These are phyloP conservation scores for Lydus trimaculatus DNA, from an alignment of 2,888 invertebrate genomes.

Conservation along the genomic window DNA sequence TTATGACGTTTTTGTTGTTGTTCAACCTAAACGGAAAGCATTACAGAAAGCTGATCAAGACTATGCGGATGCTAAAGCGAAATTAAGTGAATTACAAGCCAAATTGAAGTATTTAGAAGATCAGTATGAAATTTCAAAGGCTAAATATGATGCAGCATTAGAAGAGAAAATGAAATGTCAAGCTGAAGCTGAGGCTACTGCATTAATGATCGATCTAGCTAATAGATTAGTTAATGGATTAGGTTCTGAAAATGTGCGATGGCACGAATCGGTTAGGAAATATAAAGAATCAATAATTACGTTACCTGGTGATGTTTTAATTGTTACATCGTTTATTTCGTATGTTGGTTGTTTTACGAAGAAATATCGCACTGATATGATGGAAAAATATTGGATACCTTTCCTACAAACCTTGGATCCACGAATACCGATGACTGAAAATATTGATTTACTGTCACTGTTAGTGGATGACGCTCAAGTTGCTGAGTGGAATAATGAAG, in stretches of 20 bases:
- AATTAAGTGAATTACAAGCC: constrained; percentile 77
- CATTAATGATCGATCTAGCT: constrained; percentile 87
- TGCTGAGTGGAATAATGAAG: constrained; percentile 95
- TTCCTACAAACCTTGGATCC: constrained; percentile 72
- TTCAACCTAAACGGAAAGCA: constrained; percentile 90
- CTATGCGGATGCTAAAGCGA: constrained; percentile 82
- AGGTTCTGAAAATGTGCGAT: constrained; percentile 89
- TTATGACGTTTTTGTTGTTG: constrained; percentile 88
- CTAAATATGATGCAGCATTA: constrained; percentile 86
- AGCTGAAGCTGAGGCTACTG: constrained; percentile 90
- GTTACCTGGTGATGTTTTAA: constrained; percentile 87
- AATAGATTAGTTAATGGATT: constrained; percentile 92
- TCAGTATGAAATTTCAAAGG: constrained; percentile 76
- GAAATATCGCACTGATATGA: constrained; percentile 78
- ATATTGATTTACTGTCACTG: constrained; percentile 82
- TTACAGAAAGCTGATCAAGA: constrained; percentile 83
- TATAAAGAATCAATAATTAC: constrained; percentile 76
- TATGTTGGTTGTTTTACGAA: constrained; percentile 95
- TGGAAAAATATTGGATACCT: constrained; percentile 83
- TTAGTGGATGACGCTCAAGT: constrained; percentile 92
- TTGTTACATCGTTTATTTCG: constrained; percentile 92
- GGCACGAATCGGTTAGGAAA: constrained; percentile 69
- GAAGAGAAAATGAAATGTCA: constrained; percentile 90
- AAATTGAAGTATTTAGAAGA: constrained; percentile 79
- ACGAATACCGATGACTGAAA: constrained; percentile 80